Conservation (phyloP, 2,797 vertebrate species). For the Erethizon dorsatum region DNA sequence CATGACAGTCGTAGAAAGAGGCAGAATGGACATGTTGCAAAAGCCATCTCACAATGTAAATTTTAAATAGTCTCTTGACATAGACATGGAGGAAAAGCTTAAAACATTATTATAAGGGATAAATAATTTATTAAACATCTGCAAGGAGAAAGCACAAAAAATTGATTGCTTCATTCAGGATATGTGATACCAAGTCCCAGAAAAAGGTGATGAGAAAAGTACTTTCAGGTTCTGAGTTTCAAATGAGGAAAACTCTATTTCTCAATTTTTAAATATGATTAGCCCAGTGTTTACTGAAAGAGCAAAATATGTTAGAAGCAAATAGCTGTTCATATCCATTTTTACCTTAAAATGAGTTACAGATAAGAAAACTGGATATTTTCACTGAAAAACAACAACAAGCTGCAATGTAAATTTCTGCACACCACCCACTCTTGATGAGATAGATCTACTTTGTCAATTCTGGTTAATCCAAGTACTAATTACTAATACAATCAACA, state of each 20-base stretch:
- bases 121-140: conserved; percentile 30
- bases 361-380: conserved; percentile 19
- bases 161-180: background rate
- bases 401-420: conserved; percentile 17
- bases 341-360: conserved; percentile 63
- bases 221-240: conserved; percentile 57
- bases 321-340: conserved; percentile 17
- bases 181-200: background rate
- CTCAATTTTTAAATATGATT: conserved; percentile 11
- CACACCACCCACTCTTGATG: background rate
- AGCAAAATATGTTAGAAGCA: conserved; percentile 44
- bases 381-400: conserved; percentile 57
- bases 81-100: background rate
- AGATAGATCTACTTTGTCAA: background rate
- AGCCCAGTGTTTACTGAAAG: conserved; percentile 47
- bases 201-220: conserved; percentile 41
- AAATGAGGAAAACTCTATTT: conserved; percentile 58
- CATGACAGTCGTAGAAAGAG: background rate
- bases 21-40: background rate
- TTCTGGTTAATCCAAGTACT: background rate
- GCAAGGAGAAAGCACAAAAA: conserved; percentile 29
- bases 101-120: background rate
- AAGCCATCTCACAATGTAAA: background rate
- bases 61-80: conserved; percentile 23
- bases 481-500: conserved; percentile 31